These are phyloP conservation scores for Phylloscopus trochiloides DNA, from an alignment of 2,113 vertebrate species.

Conservation along the genomic window DNA sequence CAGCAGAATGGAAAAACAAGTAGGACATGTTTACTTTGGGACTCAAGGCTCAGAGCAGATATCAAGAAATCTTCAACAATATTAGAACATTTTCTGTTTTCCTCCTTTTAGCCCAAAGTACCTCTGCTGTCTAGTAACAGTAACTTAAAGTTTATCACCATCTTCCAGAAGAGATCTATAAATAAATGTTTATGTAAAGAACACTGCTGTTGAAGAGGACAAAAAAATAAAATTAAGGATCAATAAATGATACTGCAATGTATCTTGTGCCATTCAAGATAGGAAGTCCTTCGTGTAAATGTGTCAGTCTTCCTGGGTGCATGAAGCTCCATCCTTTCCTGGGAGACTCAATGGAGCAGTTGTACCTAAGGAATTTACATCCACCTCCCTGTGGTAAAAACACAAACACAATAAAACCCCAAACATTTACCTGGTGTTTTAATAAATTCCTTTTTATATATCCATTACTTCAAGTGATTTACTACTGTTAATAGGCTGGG, in stretches of 20 bases:
- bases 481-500: neutral
- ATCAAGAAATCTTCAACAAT: slow-evolving; percentile 45
- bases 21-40: slow-evolving; percentile 49
- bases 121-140: slow-evolving; percentile 51
- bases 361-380: slow-evolving; percentile 95
- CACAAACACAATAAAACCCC: neutral
- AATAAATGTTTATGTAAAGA: slow-evolving; percentile 58
- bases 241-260: slow-evolving; percentile 96
- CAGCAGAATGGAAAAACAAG: slow-evolving; percentile 59
- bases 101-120: slow-evolving; percentile 61
- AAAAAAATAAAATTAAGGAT: slow-evolving; percentile 80
- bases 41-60: slow-evolving; percentile 79
- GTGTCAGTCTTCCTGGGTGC: slow-evolving; percentile 95
- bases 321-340: slow-evolving; percentile 99
- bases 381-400: slow-evolving; percentile 86
- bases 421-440: neutral
- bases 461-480: neutral
- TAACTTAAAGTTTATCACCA: slow-evolving; percentile 59
- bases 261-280: slow-evolving; percentile 94
- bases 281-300: slow-evolving; percentile 96
- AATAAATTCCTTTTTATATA: neutral
- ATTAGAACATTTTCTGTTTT: slow-evolving; percentile 13
- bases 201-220: neutral
- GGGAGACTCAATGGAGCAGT: slow-evolving; percentile 92
- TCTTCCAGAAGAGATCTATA: slow-evolving; percentile 69